A percentile compares a stretch with the other conserved stretches of the same genome.
phyloP scores from a whole-genome alignment of 2,888 invertebrate genomes.

The Agonopterix heracliana region DNA sequence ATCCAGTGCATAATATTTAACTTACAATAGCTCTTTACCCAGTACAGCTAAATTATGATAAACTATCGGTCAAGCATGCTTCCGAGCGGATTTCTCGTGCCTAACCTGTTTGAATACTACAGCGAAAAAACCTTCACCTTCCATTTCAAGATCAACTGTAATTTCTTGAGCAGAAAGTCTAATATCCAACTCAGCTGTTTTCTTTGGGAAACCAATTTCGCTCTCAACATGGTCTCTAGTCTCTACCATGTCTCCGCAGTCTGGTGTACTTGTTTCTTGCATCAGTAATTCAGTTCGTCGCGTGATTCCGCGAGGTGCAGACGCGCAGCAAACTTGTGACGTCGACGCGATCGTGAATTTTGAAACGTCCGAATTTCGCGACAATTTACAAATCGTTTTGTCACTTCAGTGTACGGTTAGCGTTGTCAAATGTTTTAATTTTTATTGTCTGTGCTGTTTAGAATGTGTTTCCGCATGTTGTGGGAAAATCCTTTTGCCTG shows the following conservation, averaged over 20 bases:
- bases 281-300: constrained; percentile 60
- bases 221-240: constrained; percentile 38
- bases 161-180: constrained; percentile 28
- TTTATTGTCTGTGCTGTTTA: constrained; percentile 23
- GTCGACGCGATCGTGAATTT: constrained; percentile 38
- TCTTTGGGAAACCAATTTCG: constrained; percentile 57
- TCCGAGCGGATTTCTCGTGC: constrained; percentile 54
- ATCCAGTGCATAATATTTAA: too few relatives aligned
- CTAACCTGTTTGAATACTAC: constrained; percentile 48
- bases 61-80: constrained; percentile 44
- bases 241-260: neutral
- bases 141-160: constrained; percentile 33
- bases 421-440: neutral
- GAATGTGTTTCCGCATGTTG: constrained; percentile 31
- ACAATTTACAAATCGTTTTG: neutral
- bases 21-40: too few relatives aligned
- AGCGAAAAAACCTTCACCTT: constrained; percentile 35
- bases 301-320: constrained; percentile 49
- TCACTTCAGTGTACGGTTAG: neutral
- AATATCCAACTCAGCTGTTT: constrained; percentile 23
- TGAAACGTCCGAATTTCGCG: constrained; percentile 27
- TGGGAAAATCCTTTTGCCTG: constrained; percentile 31
- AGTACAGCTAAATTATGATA: neutral
- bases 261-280: neutral
- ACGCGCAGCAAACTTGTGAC: constrained; percentile 24